Base-by-base conservation (phyloP, 2,797 vertebrate genomes). In the Eutrigla gurnardus region DNA sequence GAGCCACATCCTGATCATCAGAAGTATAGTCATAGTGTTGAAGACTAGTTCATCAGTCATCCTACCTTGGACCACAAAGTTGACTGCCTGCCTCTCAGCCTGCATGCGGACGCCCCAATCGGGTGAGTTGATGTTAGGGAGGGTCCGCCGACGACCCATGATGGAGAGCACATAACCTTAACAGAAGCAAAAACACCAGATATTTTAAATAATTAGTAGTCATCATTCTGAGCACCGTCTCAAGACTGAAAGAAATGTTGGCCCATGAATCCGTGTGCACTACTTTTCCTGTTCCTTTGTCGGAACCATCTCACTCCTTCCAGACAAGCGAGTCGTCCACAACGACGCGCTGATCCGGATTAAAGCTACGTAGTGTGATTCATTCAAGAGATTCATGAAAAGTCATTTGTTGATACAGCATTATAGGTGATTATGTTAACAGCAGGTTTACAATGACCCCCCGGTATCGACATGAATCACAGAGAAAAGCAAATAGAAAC, bases 51-150 rank as follows among this genome's bases (percentile, higher is more conserved):
- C n/a, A n/a, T n/a, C 58, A 62, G 14, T 45, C 17, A 46, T 49
- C 81, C 13, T 92, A 98, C 98, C 97, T 96, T 98, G 97, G 61
- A 98, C 95, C 62, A 97, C 95, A 89, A 99, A 99, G 94, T 98
- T 99, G 78, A 98, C 96, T 0, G 97, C 97, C 86, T 98, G 97
- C 54, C 97, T 94, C 92, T 98, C 97, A 0, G 97, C 96, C 84
- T 97, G 97, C 73, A 96, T 95, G 75, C 96, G 95, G 7, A 95
- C 75, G 13, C 76, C 81, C 89, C 94, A 96, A 85, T 97, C 93
- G 7, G 82, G 60, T 1, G 95, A 92, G 0, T 64, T 90, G 89
- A 99, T 96, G 78, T 96, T 91, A 1, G 94, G 95, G 80, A 99
- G 94, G 0, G 86, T 92, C 37, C 98, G 94, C 14, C 91, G 94